phyloP scores from a whole-genome alignment of 2,888 invertebrate species.

The Linnaemya tessellans region DNA sequence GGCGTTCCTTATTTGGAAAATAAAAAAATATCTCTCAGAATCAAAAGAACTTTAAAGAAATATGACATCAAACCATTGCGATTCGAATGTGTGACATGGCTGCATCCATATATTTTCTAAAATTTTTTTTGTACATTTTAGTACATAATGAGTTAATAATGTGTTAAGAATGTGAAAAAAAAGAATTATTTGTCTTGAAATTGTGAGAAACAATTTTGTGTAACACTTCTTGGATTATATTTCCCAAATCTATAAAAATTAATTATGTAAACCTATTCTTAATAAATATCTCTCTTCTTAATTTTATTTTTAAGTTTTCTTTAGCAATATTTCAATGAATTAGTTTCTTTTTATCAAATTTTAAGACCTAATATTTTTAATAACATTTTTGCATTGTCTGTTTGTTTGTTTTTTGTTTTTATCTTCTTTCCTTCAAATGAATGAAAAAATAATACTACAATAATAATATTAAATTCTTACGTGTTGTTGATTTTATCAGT shows the following conservation, averaged over 20 bases:
- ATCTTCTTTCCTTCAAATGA: not conserved
- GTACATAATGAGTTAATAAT: no score
- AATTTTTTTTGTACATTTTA: no score
- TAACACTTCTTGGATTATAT: not conserved
- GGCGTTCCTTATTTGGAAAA: no score
- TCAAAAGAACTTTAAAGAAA: no score
- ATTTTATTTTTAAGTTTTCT: slow-evolving; percentile 11
- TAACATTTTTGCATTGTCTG: slow-evolving; percentile 51
- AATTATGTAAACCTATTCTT: slow-evolving; percentile 12
- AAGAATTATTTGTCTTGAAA: no score
- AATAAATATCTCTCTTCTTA: slow-evolving; percentile 8
- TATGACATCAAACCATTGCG: no score
- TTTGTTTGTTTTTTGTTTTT: not conserved
- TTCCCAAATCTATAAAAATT: slow-evolving; percentile 15
- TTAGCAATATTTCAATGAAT: slow-evolving; percentile 25
- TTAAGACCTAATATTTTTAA: slow-evolving; percentile 55
- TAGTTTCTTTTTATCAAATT: slow-evolving; percentile 49
- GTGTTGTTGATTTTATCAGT: slow-evolving; percentile 64
- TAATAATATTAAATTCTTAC: slow-evolving; percentile 63
- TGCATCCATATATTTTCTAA: no score
- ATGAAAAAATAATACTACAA: slow-evolving; percentile 47
- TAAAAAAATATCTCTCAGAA: no score
- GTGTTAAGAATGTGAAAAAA: no score
- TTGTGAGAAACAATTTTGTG: no score
- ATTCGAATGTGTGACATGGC: no score